Conservation (phyloP, 2,888 invertebrate genomes). For the Lasioglossum leucozonium region DNA sequence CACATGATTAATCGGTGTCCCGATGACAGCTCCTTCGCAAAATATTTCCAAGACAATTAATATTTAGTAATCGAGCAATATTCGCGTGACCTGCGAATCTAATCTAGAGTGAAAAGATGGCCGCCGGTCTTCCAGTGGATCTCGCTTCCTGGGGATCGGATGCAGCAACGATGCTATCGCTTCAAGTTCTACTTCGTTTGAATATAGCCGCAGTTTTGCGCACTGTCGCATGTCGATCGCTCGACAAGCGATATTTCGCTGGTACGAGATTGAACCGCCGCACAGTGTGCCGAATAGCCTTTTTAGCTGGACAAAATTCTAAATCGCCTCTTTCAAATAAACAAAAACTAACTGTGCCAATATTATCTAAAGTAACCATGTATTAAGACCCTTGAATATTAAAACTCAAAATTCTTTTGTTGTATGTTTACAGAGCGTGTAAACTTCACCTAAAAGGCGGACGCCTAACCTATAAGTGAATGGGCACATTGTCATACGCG, state of each 20-base stretch:
- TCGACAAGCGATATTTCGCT: slow-evolving; percentile 4
- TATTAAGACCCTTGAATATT: no score
- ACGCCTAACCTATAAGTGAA: no score
- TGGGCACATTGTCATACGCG: no score
- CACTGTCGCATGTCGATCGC: slow-evolving; percentile 20
- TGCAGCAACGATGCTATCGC: slow-evolving; percentile 1
- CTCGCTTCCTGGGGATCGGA: slow-evolving; percentile 19
- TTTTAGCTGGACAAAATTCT: no score
- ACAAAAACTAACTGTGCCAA: no score
- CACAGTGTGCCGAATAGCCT: no score
- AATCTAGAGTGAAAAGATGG: neutral
- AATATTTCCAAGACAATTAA: neutral
- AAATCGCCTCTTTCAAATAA: no score
- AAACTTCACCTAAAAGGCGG: no score
- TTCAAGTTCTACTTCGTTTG: slow-evolving; percentile 10
- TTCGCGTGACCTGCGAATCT: neutral
- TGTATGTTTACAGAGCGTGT: no score
- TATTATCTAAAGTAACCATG: no score
- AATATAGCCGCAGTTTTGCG: slow-evolving; percentile 28
- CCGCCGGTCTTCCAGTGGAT: neutral
- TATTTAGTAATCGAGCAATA: neutral
- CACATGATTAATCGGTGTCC: neutral
- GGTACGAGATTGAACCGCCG: no score
- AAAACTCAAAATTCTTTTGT: no score
- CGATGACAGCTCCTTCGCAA: neutral